phyloP scores from a whole-genome alignment of 2,888 invertebrate species.

The Plagiodera versicolora region DNA sequence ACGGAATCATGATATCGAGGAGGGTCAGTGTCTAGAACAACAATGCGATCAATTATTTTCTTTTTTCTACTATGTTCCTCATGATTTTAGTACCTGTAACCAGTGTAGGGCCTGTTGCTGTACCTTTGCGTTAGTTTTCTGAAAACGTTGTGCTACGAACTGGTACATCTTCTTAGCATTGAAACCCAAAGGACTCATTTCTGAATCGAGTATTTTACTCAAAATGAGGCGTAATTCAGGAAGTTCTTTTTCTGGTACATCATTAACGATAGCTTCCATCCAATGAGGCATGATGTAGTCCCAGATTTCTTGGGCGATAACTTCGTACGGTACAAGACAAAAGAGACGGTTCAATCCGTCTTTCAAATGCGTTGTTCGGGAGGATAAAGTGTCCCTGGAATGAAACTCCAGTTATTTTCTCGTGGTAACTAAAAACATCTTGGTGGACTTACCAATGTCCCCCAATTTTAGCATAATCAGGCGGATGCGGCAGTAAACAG shows the following conservation, averaged over 20 bases:
- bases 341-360: conserved; percentile 93
- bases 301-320: conserved; percentile 96
- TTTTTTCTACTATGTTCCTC: not conserved
- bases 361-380: conserved; percentile 87
- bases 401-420: not conserved
- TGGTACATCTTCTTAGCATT: conserved; percentile 94
- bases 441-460: conserved; percentile 77
- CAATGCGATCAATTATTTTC: too few relatives aligned
- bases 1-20: conserved; percentile 86
- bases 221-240: conserved; percentile 78
- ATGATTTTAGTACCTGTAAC: conserved; percentile 68
- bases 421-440: not conserved
- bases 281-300: conserved; percentile 98
- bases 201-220: conserved; percentile 95
- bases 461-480: conserved; percentile 92
- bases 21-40: conserved; percentile 74
- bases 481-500: conserved; percentile 93
- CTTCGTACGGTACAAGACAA: conserved; percentile 96
- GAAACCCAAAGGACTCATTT: conserved; percentile 92
- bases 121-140: conserved; percentile 75
- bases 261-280: conserved; percentile 96
- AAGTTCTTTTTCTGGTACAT: conserved; percentile 87
- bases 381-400: conserved; percentile 78
- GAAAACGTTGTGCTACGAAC: conserved; percentile 87
- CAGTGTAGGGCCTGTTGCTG: conserved; percentile 88